A percentile compares a stretch with the other conserved stretches of the same genome.
These are phyloP conservation scores for Pangasius djambal DNA, from an alignment of 2,797 vertebrate species.

Conservation along the genomic window DNA sequence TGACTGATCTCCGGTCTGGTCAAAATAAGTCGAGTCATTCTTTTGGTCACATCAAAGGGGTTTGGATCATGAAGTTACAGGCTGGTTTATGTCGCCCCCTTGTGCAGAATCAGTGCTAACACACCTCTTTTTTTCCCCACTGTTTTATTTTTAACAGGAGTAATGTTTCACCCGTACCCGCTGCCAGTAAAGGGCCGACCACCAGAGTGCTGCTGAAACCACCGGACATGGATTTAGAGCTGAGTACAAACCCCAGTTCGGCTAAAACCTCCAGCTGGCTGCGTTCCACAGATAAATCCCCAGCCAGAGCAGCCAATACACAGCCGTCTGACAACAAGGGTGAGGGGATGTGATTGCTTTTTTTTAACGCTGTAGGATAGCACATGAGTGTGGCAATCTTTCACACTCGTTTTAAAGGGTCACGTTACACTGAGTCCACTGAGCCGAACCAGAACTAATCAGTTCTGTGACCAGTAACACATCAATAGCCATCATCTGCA, in stretches of 20 bases:
- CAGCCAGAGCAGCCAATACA: constrained; percentile 9
- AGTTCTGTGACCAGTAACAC: background rate
- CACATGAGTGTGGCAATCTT: background rate
- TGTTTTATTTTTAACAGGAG: constrained; percentile 16
- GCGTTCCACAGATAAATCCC: constrained; percentile 33
- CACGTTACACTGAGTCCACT: background rate
- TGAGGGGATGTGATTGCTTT: constrained; percentile 3
- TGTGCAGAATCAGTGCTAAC: background rate
- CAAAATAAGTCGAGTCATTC: background rate
- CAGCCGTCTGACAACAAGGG: constrained; percentile 48
- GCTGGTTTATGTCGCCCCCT: constrained; percentile 9
- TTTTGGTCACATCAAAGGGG: background rate
- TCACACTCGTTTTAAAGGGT: background rate
- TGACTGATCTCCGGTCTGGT: too few relatives aligned
- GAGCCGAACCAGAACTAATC: background rate
- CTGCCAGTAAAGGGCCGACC: constrained; percentile 20
- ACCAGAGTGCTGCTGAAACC: constrained; percentile 36
- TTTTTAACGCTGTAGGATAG: background rate
- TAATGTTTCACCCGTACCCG: constrained; percentile 19
- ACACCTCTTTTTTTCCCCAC: background rate
- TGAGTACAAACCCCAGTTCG: background rate
- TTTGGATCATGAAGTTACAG: background rate
- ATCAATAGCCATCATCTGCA: too few relatives aligned
- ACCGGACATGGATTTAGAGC: background rate
- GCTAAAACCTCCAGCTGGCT: constrained; percentile 34